A percentile compares a stretch with the other conserved stretches of the same genome.
These are phyloP conservation scores for Solea solea DNA, from an alignment of 2,113 vertebrate genomes.

Conservation along the genomic window DNA sequence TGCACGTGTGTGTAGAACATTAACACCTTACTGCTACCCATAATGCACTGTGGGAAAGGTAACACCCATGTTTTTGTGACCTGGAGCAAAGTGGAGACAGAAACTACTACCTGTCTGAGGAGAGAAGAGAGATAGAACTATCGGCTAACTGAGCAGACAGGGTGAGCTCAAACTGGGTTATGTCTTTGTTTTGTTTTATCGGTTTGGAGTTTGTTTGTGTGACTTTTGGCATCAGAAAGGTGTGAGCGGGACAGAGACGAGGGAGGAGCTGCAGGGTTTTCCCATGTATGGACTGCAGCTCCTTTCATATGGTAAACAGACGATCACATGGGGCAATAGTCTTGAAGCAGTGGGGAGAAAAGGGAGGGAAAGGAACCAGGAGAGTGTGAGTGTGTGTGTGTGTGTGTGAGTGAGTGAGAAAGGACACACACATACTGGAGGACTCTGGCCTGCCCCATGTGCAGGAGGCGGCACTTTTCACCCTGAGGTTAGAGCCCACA, in stretches of 20 bases:
- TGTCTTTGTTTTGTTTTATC: background rate
- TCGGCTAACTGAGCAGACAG: background rate
- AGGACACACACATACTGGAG: conserved; percentile 19
- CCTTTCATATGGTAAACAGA: conserved; percentile 68
- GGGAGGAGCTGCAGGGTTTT: conserved; percentile 57
- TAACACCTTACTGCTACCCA: conserved; percentile 55
- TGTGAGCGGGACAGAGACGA: conserved; percentile 38
- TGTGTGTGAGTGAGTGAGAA: conserved; percentile 9
- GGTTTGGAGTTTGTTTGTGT: background rate
- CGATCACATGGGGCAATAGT: conserved; percentile 68
- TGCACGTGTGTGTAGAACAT: background rate
- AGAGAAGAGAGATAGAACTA: conserved; percentile 16
- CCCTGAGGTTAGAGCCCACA: conserved; percentile 39
- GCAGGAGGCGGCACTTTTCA: conserved; percentile 44
- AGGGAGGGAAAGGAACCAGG: conserved; percentile 57
- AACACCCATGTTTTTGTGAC: conserved; percentile 63
- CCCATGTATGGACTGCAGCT: conserved; percentile 37
- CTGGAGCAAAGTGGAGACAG: conserved; percentile 39
- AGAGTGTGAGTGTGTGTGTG: conserved; percentile 16
- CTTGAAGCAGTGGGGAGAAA: conserved; percentile 32
- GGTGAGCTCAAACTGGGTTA: background rate
- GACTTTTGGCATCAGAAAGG: conserved; percentile 42
- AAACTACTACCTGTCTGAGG: conserved; percentile 6
- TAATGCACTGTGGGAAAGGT: conserved; percentile 68
- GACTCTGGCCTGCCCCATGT: conserved; percentile 63